Conservation (phyloP, 2,113 vertebrate genomes). For the Prietella phreatophila region DNA sequence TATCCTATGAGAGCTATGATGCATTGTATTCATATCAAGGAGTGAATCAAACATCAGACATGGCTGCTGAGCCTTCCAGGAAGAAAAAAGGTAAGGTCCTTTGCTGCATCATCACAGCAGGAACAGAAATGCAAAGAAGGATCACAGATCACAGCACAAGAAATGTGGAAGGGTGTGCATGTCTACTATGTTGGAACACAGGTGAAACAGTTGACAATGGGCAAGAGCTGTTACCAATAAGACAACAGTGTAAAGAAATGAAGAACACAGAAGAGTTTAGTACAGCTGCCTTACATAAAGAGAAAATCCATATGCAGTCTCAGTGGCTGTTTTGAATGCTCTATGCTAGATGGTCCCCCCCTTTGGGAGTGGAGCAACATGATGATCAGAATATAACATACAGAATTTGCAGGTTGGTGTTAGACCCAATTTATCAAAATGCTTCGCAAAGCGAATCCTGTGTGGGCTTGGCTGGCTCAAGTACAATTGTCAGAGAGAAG, state of each 20-base stretch:
- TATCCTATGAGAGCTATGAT: background rate
- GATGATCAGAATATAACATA: background rate
- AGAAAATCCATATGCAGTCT: too few species aligned
- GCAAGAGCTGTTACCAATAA: background rate
- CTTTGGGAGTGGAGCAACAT: too few species aligned
- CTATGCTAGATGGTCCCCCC: background rate
- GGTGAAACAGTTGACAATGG: too few species aligned
- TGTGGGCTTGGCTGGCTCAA: background rate
- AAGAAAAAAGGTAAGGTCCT: background rate
- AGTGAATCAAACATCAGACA: background rate
- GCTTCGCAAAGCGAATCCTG: too few species aligned
- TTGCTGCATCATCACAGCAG: background rate
- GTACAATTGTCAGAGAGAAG: background rate
- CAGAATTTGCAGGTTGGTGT: background rate
- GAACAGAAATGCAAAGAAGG: background rate
- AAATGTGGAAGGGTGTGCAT: background rate
- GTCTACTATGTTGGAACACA: background rate
- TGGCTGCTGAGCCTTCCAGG: background rate
- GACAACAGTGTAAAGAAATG: background rate
- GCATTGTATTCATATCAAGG: background rate
- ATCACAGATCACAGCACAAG: background rate
- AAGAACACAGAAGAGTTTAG: background rate
- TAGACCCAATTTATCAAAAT: background rate
- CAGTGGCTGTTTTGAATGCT: background rate
- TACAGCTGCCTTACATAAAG: background rate